These are phyloP conservation scores for Camponotus fellah DNA, from an alignment of 2,888 invertebrate genomes.

Conservation along the genomic window DNA sequence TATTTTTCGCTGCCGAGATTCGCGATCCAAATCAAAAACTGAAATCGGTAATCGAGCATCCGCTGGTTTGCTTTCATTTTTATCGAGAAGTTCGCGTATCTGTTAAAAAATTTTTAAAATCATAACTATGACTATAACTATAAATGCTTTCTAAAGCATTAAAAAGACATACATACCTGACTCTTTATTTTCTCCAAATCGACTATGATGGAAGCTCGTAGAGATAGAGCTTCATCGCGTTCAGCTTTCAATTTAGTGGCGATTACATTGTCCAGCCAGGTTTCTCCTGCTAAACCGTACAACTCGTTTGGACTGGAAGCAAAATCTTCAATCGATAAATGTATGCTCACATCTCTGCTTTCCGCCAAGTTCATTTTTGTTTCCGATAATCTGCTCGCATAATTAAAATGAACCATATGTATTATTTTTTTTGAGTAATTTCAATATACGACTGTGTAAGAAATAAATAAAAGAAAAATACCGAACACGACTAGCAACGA, in stretches of 20 bases:
- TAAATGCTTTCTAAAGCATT: not conserved
- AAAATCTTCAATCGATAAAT: conserved; percentile 25
- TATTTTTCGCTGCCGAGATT: conserved; percentile 86
- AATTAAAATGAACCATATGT: conserved; percentile 19
- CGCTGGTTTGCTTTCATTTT: conserved; percentile 87
- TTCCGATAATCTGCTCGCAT: conserved; percentile 14
- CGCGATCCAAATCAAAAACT: conserved; percentile 89
- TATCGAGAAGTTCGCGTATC: conserved; percentile 85
- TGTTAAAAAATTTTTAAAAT: conserved; percentile 3
- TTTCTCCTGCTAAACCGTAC: not conserved
- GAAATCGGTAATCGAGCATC: conserved; percentile 88
- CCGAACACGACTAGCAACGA: conserved; percentile 75
- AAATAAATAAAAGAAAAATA: conserved; percentile 27
- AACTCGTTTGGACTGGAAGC: not conserved
- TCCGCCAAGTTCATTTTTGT: conserved; percentile 5
- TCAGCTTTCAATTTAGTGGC: conserved; percentile 66
- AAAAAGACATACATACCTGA: conserved; percentile 66
- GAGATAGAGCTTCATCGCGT: conserved; percentile 72
- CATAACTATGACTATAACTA: too few relatives aligned
- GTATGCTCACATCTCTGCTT: not conserved
- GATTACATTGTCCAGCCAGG: conserved; percentile 74
- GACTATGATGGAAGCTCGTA: conserved; percentile 81
- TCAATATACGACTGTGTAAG: not conserved
- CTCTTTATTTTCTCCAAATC: conserved; percentile 83
- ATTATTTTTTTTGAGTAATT: not conserved